These are phyloP conservation scores for Apogon hyalosoma DNA, from an alignment of 2,797 vertebrate genomes.

Conservation along the genomic window DNA sequence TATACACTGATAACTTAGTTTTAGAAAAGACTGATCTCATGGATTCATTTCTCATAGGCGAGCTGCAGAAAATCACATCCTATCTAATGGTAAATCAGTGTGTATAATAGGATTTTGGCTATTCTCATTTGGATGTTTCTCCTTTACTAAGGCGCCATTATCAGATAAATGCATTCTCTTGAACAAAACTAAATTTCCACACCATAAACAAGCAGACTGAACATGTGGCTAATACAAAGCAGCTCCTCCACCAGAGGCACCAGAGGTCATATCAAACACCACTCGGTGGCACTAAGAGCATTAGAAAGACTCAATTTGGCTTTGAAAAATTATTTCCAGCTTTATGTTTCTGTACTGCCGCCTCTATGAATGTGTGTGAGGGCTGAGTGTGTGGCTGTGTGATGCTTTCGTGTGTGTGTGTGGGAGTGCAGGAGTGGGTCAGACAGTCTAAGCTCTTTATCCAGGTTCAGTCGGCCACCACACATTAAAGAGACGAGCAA, in stretches of 20 bases:
- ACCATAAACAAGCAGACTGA: slow-evolving; percentile 46
- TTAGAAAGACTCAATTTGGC: slow-evolving; percentile 72
- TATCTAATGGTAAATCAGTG: not conserved
- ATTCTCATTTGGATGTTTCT: slow-evolving; percentile 22
- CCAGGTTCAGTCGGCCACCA: slow-evolving; percentile 75
- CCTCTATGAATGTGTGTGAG: slow-evolving; percentile 32
- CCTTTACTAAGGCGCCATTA: slow-evolving; percentile 22
- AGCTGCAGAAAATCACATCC: slow-evolving; percentile 20
- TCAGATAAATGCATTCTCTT: slow-evolving; percentile 32
- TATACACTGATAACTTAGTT: no score
- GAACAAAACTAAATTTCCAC: slow-evolving; percentile 51
- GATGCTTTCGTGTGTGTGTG: slow-evolving; percentile 39
- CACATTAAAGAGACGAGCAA: slow-evolving; percentile 68
- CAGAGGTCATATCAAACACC: slow-evolving; percentile 60
- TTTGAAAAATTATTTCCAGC: slow-evolving; percentile 64
- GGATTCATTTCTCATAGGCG: not conserved
- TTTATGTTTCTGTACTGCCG: slow-evolving; percentile 49
- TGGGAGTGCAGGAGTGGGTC: slow-evolving; percentile 75
- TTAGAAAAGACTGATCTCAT: not conserved
- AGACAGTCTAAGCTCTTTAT: slow-evolving; percentile 87
- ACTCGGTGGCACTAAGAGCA: slow-evolving; percentile 63
- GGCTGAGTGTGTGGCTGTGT: slow-evolving; percentile 13
- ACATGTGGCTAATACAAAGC: slow-evolving; percentile 45
- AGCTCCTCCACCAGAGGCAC: slow-evolving; percentile 41
- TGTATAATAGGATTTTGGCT: slow-evolving; percentile 19